Base-by-base conservation (phyloP, 2,888 invertebrate species). In the Eulithis testata region DNA sequence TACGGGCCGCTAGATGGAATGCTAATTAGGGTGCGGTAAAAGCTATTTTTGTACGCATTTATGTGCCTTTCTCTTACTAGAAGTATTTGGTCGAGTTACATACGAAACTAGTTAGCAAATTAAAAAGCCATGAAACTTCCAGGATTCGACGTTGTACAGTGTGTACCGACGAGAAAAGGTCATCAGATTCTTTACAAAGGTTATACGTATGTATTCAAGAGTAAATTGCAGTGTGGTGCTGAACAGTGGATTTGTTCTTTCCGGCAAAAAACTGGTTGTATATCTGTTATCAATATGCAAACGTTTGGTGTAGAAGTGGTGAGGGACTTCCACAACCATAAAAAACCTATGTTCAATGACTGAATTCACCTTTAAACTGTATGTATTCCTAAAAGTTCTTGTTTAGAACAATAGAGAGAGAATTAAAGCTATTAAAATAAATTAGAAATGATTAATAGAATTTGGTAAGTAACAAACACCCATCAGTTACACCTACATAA, bases 161-260 rank as follows among this genome's bases (percentile, higher is more conserved):
- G 91, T 76, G 91, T 93, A 47, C 90, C 92, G 5, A 90, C 92
- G 11, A 88, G 87, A 69, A 92, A 90, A 70, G 93, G 93, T 8
- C 91, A 91, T 67, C 90, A 91, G 66, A 89, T 93, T 58, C 74
- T 93, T 63, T 90, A 88, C 71, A 89, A 92, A 79, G 91, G 91
- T 72, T 93, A 90, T 71, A 93, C 91, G 14, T 93, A 91, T 74
- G 83, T 89, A 57, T 90, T 91, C 72, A 91, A 91, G 80, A 86
- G 87, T 81, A 88, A 86, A 72, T 79, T 92, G 66, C 91, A 89
- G 73, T 92, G 90, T 77, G 92, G 91, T 3, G 88, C 91, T 2
- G 91, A 92, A 66, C 92, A 92, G 76, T 91, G 92, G 91, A 87
- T 87, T 60, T 92, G 92, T 64, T 91, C 91, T 0, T 92, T 83